Conservation (phyloP, 1,140 invertebrate genomes). For the Zaprionus nigranus region DNA sequence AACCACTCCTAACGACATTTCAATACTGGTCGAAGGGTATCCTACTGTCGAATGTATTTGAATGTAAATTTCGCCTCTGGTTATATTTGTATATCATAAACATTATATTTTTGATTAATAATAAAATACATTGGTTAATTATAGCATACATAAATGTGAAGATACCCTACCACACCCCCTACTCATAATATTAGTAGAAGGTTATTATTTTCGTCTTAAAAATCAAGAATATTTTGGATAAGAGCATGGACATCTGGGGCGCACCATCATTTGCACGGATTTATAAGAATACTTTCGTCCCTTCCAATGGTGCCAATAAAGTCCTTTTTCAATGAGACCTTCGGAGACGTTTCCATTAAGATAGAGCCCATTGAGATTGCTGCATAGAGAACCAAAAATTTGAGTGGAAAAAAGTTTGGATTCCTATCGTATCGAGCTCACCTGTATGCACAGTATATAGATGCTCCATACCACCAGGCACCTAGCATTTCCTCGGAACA, state of each 20-base stretch:
- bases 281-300: constrained; percentile 5
- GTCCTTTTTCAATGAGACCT: background rate
- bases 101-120: too few relatives aligned
- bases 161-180: too few relatives aligned
- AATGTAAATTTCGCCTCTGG: too few relatives aligned
- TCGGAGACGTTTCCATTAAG: background rate
- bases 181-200: too few relatives aligned
- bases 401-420: background rate
- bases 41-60: too few relatives aligned
- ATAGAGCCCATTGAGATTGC: constrained; percentile 13
- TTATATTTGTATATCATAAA: too few relatives aligned
- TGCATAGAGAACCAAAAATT: background rate
- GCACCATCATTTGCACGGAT: constrained; percentile 12
- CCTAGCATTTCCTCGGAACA: constrained; percentile 2
- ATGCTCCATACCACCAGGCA: constrained; percentile 7
- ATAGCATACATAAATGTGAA: too few relatives aligned
- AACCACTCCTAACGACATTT: too few relatives aligned
- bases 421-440: background rate
- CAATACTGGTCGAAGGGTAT: too few relatives aligned
- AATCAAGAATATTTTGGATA: background rate
- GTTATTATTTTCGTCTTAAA: too few relatives aligned
- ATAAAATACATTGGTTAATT: too few relatives aligned
- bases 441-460: background rate
- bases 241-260: constrained; percentile 6
- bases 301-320: constrained; percentile 15